Percentiles rank a stretch among this genome's conserved stretches.
Evolutionary conservation across 2,113 vertebrate genomes (phyloP).

Genomic region (Ochotona curzoniae): DNA sequence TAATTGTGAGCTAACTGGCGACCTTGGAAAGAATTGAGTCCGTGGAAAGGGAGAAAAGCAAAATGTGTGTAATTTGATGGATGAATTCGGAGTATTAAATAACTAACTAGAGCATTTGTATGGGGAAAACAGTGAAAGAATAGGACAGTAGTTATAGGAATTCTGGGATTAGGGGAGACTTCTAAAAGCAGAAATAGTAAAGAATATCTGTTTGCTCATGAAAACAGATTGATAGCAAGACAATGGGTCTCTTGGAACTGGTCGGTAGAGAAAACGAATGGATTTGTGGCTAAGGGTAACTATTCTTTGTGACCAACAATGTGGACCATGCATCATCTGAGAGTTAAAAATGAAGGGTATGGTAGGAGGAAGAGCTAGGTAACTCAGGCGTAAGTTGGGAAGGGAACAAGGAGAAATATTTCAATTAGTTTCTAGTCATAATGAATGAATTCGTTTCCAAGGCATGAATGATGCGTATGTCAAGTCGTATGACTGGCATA

Average conservation of each 20-base stretch:
- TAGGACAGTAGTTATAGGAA: background rate
- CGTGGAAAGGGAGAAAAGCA: background rate
- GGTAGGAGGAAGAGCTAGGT: background rate
- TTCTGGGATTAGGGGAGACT: background rate
- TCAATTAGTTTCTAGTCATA: background rate
- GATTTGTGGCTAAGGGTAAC: background rate
- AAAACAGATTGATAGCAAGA: background rate
- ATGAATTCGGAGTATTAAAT: background rate
- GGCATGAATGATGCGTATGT: background rate
- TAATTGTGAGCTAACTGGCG: background rate
- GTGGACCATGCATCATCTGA: background rate
- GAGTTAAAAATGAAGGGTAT: background rate
- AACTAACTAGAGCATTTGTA: background rate
- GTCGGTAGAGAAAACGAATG: background rate
- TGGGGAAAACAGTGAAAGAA: background rate
- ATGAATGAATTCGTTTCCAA: background rate
- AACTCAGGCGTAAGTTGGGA: background rate
- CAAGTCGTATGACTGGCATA: background rate
- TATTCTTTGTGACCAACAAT: background rate
- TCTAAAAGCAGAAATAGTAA: slow-evolving; percentile 6
- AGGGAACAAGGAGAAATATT: background rate
- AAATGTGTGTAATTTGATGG: background rate
- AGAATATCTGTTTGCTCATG: background rate
- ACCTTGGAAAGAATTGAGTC: slow-evolving; percentile 27
- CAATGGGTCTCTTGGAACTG: background rate